Base-by-base conservation (phyloP, 2,113 vertebrate species). In the Dromas ardeola region DNA sequence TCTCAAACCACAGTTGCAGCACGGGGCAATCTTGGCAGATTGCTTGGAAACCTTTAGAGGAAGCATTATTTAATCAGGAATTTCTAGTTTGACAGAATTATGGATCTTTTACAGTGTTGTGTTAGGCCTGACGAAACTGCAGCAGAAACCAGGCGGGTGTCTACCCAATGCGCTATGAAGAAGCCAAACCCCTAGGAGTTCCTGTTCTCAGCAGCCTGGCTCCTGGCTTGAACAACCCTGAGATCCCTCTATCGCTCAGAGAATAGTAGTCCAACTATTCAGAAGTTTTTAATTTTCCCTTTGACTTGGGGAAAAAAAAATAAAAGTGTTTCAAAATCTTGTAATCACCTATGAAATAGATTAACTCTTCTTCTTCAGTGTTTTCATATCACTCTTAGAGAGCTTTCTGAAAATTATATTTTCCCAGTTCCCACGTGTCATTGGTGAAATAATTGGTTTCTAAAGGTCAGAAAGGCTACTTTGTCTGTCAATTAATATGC, bases 41-140 rank as follows among this genome's bases (percentile, higher is more conserved):
- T 71, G 34, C 7, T n/a, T 63, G 52, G 15, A 83, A 80, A 52
- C 5, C 11, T 36, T 73, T 61, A 56, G 7, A 76, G n/a, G 32
- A 74, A 83, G 17, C 13, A 45, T 58, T 79, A 32, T 62, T 90
- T 29, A 45, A 76, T 16, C 21, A 71, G 34, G n/a, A 76, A 67
- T 77, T 94, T 76, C 42, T 67, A 45, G 42, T 63, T 13, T 58
- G 40, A 40, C 21, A 53, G 59, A 90, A 49, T 56, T 59, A 14
- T 0, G 2, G 11, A 6, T 80, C 59, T 49, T 81, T 49, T 2
- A 73, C 50, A 0, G 13, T 13, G 8, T 9, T 50, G 7, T 63
- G 8, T 67, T 38, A 90, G 15, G 36, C 30, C 27, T 53, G 11
- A 86, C 26, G 59, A 61, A 88, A 56, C 4, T 17, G 13, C 45